A percentile compares a stretch with the other conserved stretches of the same genome.
Evolutionary conservation across 2,113 vertebrate species (phyloP).

Genomic region (Bubo scandiacus): DNA sequence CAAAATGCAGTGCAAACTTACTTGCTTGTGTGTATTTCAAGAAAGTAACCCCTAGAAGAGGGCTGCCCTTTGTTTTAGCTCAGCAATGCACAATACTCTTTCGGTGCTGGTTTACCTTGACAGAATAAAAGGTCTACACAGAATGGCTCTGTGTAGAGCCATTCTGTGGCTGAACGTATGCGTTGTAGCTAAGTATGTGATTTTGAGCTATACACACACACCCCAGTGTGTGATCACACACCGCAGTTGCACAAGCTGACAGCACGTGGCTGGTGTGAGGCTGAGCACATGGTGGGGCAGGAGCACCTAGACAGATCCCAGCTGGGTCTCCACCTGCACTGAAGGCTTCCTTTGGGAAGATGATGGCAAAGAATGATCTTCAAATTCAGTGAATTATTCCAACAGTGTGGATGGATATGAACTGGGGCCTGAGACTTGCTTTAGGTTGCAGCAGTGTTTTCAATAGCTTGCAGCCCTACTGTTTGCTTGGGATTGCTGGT

Average conservation of each 20-base stretch:
- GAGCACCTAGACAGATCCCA: not conserved
- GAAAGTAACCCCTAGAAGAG: not conserved
- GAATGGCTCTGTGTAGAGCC: not conserved
- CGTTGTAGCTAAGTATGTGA: not conserved
- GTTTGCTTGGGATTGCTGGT: not conserved
- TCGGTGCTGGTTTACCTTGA: not conserved
- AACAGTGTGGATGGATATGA: not conserved
- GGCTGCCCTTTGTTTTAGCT: not conserved
- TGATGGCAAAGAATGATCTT: not conserved
- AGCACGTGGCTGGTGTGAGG: not conserved
- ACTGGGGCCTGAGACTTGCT: accelerated
- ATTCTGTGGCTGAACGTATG: not conserved
- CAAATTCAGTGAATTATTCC: not conserved
- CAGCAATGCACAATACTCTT: not conserved
- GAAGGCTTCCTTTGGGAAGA: not conserved
- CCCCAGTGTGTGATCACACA: not conserved
- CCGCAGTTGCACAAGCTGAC: not conserved
- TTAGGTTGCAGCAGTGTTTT: not conserved
- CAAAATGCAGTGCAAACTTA: not conserved
- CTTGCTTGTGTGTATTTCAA: not conserved
- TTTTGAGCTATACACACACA: not conserved
- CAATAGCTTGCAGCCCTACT: not conserved
- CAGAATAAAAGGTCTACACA: not conserved
- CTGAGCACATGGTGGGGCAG: not conserved
- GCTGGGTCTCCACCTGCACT: not conserved